A percentile compares a stretch with the other conserved stretches of the same genome.
Conservation (phyloP, 1,140 invertebrate genomes). For the Platyscapa corneri region DNA sequence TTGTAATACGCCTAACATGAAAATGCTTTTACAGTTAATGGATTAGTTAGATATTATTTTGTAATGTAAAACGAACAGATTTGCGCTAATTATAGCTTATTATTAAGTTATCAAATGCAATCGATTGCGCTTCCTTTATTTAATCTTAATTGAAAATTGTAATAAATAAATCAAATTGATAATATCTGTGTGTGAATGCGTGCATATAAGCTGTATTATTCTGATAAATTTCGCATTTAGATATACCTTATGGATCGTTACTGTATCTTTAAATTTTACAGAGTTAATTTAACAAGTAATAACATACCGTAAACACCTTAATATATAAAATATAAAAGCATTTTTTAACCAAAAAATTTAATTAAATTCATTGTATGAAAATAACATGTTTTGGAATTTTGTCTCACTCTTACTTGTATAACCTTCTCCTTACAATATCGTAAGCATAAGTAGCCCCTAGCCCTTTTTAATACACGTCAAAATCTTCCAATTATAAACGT, state of each 20-base stretch:
- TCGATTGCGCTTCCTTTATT: background rate
- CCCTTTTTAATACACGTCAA: background rate
- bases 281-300: no score
- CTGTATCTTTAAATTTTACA: no score
- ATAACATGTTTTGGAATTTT: background rate
- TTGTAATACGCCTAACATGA: background rate
- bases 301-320: no score
- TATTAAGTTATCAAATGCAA: background rate
- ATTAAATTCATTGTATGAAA: background rate
- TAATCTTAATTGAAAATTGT: background rate
- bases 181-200: no score
- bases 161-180: background rate
- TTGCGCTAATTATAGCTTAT: background rate
- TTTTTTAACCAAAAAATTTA: background rate
- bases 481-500: background rate
- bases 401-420: background rate
- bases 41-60: conserved; percentile 5
- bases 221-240: background rate
- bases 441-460: background rate
- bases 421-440: background rate
- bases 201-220: background rate
- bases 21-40: conserved; percentile 3
- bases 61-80: background rate
- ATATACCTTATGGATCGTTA: background rate
- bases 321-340: no score